Evolutionary conservation across 2,888 invertebrate species (phyloP).

Genomic region (Spatulosminthurus flaviceps): DNA sequence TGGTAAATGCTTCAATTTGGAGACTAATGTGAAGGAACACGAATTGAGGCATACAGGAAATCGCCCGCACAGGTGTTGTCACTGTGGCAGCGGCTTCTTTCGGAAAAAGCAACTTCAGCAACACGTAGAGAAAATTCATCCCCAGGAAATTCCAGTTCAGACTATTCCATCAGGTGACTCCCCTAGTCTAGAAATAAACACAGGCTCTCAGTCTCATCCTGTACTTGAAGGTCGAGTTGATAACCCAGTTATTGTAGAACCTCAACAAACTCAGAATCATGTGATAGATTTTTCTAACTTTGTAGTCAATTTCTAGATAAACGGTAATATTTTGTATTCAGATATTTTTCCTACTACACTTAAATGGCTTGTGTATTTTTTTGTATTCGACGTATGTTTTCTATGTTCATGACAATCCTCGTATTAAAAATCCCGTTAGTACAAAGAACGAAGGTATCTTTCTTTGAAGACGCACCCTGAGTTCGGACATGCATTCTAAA

Average conservation of each 20-base stretch:
- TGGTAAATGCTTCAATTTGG: slow-evolving; percentile 24
- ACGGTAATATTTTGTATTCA: background rate
- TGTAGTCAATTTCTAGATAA: background rate
- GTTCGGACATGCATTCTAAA: no score
- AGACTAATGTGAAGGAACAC: slow-evolving; percentile 35
- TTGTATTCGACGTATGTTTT: no score
- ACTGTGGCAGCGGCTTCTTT: slow-evolving; percentile 22
- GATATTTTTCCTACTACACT: no score
- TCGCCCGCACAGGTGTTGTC: slow-evolving; percentile 3
- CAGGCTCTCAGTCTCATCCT: background rate
- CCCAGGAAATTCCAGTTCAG: background rate
- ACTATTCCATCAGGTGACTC: background rate
- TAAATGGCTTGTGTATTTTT: no score
- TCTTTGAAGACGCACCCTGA: no score
- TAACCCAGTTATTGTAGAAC: background rate
- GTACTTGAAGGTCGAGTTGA: background rate
- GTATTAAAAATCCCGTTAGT: no score
- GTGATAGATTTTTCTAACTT: slow-evolving; percentile 7
- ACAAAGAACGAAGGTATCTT: no score
- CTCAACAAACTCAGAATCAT: background rate
- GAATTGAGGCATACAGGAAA: slow-evolving; percentile 33
- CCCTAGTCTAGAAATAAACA: background rate
- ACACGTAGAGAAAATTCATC: slow-evolving; percentile 22
- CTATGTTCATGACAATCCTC: no score
- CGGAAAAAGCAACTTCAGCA: slow-evolving; percentile 23